These are phyloP conservation scores for Andrena minutula DNA, from an alignment of 2,888 invertebrate species.

Conservation along the genomic window DNA sequence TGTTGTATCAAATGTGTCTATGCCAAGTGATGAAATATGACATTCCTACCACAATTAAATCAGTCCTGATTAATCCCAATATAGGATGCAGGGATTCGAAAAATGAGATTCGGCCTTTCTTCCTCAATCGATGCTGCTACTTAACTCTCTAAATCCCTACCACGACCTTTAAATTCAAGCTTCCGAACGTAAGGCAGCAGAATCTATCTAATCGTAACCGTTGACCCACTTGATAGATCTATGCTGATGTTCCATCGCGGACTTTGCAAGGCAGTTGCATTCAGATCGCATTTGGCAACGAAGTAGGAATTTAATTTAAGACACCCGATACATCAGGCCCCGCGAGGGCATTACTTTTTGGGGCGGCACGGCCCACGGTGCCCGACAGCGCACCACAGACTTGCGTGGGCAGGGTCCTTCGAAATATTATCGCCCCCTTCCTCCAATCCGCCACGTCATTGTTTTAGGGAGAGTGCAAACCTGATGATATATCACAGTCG, in stretches of 20 bases:
- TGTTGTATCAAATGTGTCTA: too few species aligned
- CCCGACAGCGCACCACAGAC: conserved; percentile 50
- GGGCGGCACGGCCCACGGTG: conserved; percentile 59
- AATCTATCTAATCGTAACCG: too few species aligned
- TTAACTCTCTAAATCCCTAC: too few species aligned
- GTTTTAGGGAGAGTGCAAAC: conserved; percentile 72
- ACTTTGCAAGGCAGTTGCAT: neutral
- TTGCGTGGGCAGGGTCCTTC: conserved; percentile 71
- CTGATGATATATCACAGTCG: conserved; percentile 71
- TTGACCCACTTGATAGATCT: neutral
- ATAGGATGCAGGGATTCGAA: too few species aligned
- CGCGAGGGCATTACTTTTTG: conserved; percentile 74
- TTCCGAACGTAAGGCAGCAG: too few species aligned
- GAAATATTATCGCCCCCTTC: conserved; percentile 72
- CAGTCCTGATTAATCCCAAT: too few species aligned
- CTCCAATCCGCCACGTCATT: conserved; percentile 66
- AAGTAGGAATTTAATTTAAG: conserved; percentile 29
- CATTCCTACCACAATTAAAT: too few species aligned
- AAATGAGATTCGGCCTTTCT: too few species aligned
- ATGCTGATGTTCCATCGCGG: neutral
- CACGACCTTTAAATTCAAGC: too few species aligned
- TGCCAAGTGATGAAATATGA: too few species aligned
- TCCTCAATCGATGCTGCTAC: too few species aligned
- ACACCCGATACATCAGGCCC: conserved; percentile 59
- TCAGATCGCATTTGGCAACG: neutral